These are phyloP conservation scores for Lichenostomus cassidix DNA, from an alignment of 2,113 vertebrate species.

Conservation along the genomic window DNA sequence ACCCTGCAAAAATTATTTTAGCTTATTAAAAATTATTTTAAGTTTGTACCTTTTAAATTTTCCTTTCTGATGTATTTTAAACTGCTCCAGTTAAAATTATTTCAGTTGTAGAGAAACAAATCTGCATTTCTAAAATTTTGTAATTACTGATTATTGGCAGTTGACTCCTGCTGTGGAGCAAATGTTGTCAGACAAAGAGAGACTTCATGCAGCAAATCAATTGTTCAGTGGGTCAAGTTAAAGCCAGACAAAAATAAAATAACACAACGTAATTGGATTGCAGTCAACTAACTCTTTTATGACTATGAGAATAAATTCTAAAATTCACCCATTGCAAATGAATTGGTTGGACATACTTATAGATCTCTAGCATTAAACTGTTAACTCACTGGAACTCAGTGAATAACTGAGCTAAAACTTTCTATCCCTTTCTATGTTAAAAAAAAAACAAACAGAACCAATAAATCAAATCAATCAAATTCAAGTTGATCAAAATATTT, in stretches of 20 bases:
- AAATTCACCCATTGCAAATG: background rate
- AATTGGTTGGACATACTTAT: background rate
- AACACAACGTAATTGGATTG: background rate
- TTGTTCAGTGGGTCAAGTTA: background rate
- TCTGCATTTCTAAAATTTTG: background rate
- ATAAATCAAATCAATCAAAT: background rate
- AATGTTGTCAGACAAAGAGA: background rate
- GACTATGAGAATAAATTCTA: background rate
- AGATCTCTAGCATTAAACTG: background rate
- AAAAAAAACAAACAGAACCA: background rate
- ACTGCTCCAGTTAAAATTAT: background rate
- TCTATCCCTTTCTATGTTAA: background rate
- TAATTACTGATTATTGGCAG: background rate
- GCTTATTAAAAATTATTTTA: background rate
- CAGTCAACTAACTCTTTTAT: background rate
- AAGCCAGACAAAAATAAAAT: background rate
- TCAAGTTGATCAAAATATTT: background rate
- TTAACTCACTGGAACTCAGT: background rate
- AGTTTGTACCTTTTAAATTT: rapidly evolving
- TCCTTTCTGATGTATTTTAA: background rate
- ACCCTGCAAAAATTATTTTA: background rate
- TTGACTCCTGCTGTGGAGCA: background rate
- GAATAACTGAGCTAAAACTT: background rate
- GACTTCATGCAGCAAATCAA: background rate
- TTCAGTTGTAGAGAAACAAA: background rate